Conservation (phyloP, 2,113 vertebrate species). For the Syngnathus typhle region DNA sequence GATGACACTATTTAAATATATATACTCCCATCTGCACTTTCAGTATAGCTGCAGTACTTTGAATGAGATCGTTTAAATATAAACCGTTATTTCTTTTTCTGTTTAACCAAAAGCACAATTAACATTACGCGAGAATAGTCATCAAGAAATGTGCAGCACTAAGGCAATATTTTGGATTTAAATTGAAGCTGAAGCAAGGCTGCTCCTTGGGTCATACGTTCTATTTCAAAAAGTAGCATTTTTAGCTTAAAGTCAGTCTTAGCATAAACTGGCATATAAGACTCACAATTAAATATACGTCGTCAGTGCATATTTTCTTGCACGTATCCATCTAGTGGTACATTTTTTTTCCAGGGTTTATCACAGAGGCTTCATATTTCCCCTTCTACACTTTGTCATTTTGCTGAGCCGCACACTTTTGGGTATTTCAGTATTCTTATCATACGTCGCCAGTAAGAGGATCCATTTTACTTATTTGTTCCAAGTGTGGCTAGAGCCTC, state of each 20-base stretch:
- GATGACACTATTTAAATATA: slow-evolving; percentile 3
- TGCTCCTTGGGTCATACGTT: no score
- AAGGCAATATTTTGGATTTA: no score
- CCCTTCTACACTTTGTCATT: slow-evolving; percentile 57
- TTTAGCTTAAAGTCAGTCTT: neutral
- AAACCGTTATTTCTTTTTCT: neutral
- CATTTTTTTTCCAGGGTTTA: slow-evolving; percentile 61
- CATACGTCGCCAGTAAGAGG: slow-evolving; percentile 65
- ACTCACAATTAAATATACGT: slow-evolving; percentile 3
- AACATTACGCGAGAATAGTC: slow-evolving; percentile 1
- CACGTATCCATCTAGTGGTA: slow-evolving; percentile 41
- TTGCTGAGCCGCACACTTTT: slow-evolving; percentile 67
- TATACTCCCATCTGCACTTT: slow-evolving; percentile 19
- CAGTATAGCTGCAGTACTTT: neutral
- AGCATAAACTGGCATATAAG: neutral
- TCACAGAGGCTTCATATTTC: slow-evolving; percentile 55
- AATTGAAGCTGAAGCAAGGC: neutral
- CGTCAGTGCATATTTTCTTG: slow-evolving; percentile 28
- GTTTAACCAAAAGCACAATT: neutral
- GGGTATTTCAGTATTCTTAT: slow-evolving; percentile 72
- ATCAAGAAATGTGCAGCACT: no score
- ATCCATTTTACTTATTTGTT: slow-evolving; percentile 69
- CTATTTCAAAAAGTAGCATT: neutral
- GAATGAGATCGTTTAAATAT: slow-evolving; percentile 10
- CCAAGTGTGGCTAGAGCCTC: slow-evolving; percentile 63